Evolutionary conservation across 2,888 invertebrate species (phyloP), one percentile per base, ranked within the genome.

Genomic region (Parasteatoda lunata): DNA sequence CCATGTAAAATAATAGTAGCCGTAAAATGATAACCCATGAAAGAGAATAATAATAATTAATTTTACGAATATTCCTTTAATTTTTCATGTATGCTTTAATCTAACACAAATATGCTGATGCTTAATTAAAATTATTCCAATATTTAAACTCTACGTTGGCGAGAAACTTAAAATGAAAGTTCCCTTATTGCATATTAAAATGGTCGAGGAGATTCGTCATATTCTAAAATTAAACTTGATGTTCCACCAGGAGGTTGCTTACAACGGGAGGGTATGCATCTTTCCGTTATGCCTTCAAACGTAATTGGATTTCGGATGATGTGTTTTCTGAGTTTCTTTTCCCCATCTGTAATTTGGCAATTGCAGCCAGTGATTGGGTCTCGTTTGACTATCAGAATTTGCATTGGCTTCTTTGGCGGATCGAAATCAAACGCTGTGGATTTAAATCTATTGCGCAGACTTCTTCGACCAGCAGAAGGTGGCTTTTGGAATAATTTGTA

Each of bases 341-440:
- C 49, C 5, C 64, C 51, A 15, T 69, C 70, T 4, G 8, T 70
- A 5, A 48, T 45, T 11, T 8, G n/a, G 8, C 76, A 76, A 4
- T 11, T n/a, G n/a, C 77, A 76, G 3, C 85, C 85, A 5, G 85
- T 85, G n/a, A 85, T 85, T 0, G 85, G 85, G 77, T 85, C 77
- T 15, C 54, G 76, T 30, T 76, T 80, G 1, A 78, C 7, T 7
- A 13, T 49, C 11, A 5, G 15, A 3, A 8, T 48, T 0, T 54
- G 48, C 4, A 49, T 76, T 4, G 65, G n/a, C 3, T 49, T 70
- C 13, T 45, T 48, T 4, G 64, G 49, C 4, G 85, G 70, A 47
- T 64, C 13, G 0, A 66, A 47, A 49, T 83, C 83, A n/a, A 85
- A 85, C 0, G 77, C 71, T 3, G 80, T 71, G 0, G 85, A 85